Percentiles rank a stretch among this genome's conserved stretches.
Conservation (phyloP, 2,113 vertebrate species). For the Corythaixoides concolor region DNA sequence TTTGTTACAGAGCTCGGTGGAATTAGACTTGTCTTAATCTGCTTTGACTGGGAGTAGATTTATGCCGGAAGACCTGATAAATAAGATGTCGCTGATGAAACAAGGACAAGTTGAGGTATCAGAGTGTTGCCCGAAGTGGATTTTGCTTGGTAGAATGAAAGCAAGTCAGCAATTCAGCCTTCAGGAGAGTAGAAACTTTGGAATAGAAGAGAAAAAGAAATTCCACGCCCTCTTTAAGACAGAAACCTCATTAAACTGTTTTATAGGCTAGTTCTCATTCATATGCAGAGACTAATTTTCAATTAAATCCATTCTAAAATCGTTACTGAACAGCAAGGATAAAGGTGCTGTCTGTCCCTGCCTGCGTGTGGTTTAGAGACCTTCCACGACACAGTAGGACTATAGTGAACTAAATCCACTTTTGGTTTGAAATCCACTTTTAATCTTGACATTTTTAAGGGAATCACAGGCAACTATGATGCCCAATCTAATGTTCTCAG, state of each 20-base stretch:
- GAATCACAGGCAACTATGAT: background rate
- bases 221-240: background rate
- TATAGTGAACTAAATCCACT: background rate
- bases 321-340: background rate
- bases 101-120: background rate
- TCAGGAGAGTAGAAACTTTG: background rate
- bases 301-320: background rate
- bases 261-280: background rate
- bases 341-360: background rate
- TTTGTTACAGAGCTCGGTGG: conserved; percentile 37
- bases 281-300: background rate
- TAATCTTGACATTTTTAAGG: background rate
- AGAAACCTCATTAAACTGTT: background rate
- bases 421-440: background rate
- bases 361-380: background rate
- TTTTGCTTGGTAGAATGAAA: background rate
- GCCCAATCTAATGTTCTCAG: background rate
- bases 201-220: background rate
- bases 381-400: background rate
- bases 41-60: conserved; percentile 15
- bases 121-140: background rate
- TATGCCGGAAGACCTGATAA: conserved; percentile 35
- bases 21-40: conserved; percentile 52
- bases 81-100: conserved; percentile 4
- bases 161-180: background rate